Percentiles rank a stretch among this genome's conserved stretches.
Conservation (phyloP, 2,888 invertebrate genomes). For the Hydraecia micacea region DNA sequence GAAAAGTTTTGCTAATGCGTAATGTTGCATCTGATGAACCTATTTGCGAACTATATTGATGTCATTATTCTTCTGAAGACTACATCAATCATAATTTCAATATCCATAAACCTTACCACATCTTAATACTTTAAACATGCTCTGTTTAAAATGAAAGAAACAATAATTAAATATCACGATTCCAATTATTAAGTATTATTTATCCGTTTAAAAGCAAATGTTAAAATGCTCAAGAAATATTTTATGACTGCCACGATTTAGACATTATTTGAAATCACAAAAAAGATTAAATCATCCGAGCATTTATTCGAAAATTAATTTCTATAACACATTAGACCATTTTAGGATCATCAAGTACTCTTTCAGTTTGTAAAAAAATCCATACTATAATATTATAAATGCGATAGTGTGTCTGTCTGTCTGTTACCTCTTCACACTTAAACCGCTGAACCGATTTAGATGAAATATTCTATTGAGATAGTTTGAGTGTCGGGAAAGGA, state of each 20-base stretch:
- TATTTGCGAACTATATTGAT: not conserved
- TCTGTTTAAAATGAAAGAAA: not conserved
- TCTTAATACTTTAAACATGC: not conserved
- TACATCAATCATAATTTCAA: not conserved
- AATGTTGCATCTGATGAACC: not conserved
- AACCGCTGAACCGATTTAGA: too few species aligned
- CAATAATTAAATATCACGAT: conserved; percentile 2
- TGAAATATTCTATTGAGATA: too few species aligned
- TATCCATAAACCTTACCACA: not conserved
- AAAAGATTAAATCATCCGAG: not conserved
- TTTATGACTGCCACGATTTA: not conserved
- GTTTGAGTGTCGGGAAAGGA: too few species aligned
- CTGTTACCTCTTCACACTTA: too few species aligned
- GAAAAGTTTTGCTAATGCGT: not conserved
- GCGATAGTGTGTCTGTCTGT: too few species aligned
- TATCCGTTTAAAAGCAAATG: not conserved
- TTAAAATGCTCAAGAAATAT: not conserved
- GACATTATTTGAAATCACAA: not conserved
- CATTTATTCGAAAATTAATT: not conserved
- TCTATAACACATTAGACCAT: not conserved
- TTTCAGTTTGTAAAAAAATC: not conserved
- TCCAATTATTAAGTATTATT: conserved; percentile 12
- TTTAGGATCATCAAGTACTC: not conserved
- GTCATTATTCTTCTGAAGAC: not conserved
- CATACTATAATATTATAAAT: too few species aligned